Conservation (phyloP, 2,113 vertebrate species). For the Neoarius graeffei region DNA sequence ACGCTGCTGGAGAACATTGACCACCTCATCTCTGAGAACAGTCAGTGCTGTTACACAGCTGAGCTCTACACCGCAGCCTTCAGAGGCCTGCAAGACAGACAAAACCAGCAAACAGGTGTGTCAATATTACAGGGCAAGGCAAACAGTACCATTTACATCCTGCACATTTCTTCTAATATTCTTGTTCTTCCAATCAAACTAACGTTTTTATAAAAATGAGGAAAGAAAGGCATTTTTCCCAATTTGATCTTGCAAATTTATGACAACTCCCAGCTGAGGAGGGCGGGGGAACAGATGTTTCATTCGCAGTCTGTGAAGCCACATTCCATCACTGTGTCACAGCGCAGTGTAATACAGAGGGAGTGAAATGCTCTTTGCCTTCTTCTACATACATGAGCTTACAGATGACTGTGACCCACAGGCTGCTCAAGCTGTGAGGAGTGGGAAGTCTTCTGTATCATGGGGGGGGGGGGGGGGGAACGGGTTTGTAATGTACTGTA, state of each 20-base stretch:
- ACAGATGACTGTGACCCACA: not conserved
- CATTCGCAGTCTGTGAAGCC: not conserved
- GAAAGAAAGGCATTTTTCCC: not conserved
- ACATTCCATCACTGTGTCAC: not conserved
- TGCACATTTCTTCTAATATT: not conserved
- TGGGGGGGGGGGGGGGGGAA: too few relatives aligned
- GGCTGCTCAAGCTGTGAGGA: not conserved
- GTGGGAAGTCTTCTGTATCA: not conserved
- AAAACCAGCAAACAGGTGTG: not conserved
- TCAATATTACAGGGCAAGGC: not conserved
- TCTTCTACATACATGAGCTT: not conserved
- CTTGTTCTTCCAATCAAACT: not conserved
- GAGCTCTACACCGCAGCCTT: not conserved
- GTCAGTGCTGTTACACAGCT: not conserved
- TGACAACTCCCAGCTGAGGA: too few relatives aligned
- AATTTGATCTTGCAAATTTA: not conserved
- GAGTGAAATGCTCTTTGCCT: not conserved
- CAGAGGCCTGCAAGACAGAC: not conserved
- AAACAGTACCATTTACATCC: not conserved
- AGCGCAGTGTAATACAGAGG: not conserved
- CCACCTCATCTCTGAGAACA: not conserved
- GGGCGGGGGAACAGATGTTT: not conserved
- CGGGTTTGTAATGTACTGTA: too few relatives aligned
- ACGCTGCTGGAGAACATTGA: slow-evolving; percentile 10
- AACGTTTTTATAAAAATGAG: not conserved